Evolutionary conservation across 92 coral and sea anemone species (phyloP).

Genomic region (Palythoa grandis): DNA sequence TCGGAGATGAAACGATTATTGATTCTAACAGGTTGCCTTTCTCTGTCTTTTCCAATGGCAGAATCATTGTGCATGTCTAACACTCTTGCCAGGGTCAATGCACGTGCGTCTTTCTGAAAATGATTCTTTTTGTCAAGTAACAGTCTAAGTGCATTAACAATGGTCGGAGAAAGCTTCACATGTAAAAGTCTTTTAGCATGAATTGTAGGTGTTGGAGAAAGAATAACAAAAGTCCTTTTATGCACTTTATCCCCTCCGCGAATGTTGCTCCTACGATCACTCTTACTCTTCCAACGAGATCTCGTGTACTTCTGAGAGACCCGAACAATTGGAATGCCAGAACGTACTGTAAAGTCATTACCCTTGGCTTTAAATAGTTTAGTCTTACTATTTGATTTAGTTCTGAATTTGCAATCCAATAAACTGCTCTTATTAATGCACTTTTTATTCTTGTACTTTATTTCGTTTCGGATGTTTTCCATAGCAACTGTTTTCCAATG

Average conservation of each 20-base stretch:
- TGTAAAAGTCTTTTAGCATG: constrained; percentile 1
- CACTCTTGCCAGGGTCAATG: constrained; percentile 74
- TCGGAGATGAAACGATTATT: not conserved
- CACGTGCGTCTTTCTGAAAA: constrained; percentile 77
- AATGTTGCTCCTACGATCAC: not conserved
- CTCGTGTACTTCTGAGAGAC: not conserved
- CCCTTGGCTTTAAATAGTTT: not conserved
- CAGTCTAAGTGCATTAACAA: constrained; percentile 72
- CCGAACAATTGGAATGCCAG: not conserved
- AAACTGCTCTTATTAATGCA: not conserved
- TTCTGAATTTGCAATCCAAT: not conserved
- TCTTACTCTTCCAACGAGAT: not conserved
- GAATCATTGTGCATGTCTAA: constrained; percentile 60
- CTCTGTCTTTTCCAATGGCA: not conserved
- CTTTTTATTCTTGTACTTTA: not conserved
- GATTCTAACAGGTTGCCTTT: not conserved
- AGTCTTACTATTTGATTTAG: not conserved
- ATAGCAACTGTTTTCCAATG: not conserved
- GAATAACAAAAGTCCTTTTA: constrained; percentile 34
- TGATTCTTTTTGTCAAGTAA: constrained; percentile 72
- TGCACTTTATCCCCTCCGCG: not conserved
- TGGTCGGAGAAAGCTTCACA: constrained; percentile 62
- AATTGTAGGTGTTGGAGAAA: constrained; percentile 4
- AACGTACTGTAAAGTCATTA: not conserved
- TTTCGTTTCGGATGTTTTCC: not conserved